Evolutionary conservation across 2,113 vertebrate genomes (phyloP).

Genomic region (Cyphomyrus plagiostoma): DNA sequence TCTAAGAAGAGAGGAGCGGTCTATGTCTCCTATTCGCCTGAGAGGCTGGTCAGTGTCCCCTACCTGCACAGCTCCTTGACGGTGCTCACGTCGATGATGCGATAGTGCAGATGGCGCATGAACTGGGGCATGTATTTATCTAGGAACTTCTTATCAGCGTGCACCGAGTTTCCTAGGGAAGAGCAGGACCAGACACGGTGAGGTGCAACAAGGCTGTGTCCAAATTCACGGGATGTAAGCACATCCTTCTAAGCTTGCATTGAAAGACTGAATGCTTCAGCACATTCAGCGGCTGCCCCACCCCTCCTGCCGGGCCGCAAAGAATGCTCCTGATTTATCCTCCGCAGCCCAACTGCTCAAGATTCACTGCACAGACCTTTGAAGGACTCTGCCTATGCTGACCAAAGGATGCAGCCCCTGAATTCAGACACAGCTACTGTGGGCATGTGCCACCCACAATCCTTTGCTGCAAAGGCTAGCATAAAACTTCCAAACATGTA

Average conservation of each 20-base stretch:
- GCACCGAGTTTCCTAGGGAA: constrained; percentile 63
- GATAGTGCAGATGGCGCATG: constrained; percentile 71
- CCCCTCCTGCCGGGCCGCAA: no score
- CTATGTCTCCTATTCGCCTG: no score
- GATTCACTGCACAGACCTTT: not conserved
- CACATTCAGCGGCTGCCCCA: no score
- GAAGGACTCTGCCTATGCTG: no score
- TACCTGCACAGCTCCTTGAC: constrained; percentile 95
- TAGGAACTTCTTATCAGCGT: constrained; percentile 84
- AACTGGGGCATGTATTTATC: constrained; percentile 98
- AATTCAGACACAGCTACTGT: no score
- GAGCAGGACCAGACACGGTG: not conserved
- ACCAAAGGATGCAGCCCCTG: no score
- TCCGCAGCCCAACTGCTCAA: not conserved
- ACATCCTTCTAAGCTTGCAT: not conserved
- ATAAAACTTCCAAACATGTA: not conserved
- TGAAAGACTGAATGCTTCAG: not conserved
- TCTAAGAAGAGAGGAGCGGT: not conserved
- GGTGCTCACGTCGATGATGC: constrained; percentile 94
- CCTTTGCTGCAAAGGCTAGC: not conserved
- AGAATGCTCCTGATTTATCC: not conserved
- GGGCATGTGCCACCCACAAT: not conserved
- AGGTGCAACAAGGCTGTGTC: not conserved
- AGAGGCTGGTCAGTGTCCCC: constrained; percentile 9
- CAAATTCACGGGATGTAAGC: not conserved